These are phyloP conservation scores for Rhinichthys klamathensis DNA, from an alignment of 2,113 vertebrate species.

Conservation along the genomic window DNA sequence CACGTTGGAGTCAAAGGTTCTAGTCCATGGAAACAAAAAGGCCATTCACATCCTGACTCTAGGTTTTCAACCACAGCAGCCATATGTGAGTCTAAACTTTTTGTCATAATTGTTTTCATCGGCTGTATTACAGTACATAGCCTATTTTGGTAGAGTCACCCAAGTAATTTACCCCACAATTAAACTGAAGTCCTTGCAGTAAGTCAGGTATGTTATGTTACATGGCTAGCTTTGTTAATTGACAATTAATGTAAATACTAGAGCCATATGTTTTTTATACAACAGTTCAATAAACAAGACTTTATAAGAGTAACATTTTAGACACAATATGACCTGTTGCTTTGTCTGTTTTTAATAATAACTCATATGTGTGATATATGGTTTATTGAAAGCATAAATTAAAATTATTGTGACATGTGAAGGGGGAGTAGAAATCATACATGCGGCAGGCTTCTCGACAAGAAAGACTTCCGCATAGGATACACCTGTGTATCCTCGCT, in stretches of 20 bases:
- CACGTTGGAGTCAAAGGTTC: slow-evolving; percentile 81
- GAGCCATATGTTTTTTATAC: not conserved
- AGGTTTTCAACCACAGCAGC: slow-evolving; percentile 75
- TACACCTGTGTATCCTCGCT: too few relatives aligned
- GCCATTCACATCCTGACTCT: slow-evolving; percentile 79
- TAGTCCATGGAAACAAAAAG: slow-evolving; percentile 74
- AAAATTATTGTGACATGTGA: too few relatives aligned
- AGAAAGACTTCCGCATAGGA: too few relatives aligned
- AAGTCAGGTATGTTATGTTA: not conserved
- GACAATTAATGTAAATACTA: not conserved
- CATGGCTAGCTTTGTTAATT: not conserved
- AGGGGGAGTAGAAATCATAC: too few relatives aligned
- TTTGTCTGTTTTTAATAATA: too few relatives aligned
- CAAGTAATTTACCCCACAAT: not conserved
- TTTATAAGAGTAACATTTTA: not conserved
- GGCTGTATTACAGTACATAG: not conserved
- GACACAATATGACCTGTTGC: too few relatives aligned
- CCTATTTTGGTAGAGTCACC: not conserved
- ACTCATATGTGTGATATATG: too few relatives aligned
- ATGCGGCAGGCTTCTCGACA: too few relatives aligned
- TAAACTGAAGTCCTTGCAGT: not conserved
- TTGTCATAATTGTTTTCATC: not conserved
- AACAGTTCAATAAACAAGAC: not conserved
- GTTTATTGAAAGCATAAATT: too few relatives aligned
- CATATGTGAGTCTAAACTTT: slow-evolving; percentile 76